A percentile compares a stretch with the other conserved stretches of the same genome.
These are phyloP conservation scores for Steinernema hermaphroditum DNA, from an alignment of 2,888 invertebrate species.

Conservation along the genomic window DNA sequence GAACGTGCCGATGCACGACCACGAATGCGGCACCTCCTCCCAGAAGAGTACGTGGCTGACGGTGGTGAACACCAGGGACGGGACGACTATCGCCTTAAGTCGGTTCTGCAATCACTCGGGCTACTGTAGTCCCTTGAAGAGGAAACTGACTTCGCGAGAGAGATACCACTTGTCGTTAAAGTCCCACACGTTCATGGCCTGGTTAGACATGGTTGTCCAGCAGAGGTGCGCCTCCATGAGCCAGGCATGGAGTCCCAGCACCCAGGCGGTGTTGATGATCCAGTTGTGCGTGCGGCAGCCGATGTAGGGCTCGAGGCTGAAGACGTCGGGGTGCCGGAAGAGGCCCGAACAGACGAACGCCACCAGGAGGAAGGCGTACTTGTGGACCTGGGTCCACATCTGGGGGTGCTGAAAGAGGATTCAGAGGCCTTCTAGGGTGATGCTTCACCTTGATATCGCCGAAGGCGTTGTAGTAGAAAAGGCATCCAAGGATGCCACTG, in stretches of 20 bases:
- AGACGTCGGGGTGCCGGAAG: background rate
- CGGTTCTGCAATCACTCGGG: background rate
- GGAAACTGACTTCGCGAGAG: background rate
- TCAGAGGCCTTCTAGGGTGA: slow-evolving; percentile 22
- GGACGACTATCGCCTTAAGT: background rate
- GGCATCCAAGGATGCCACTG: slow-evolving; percentile 46
- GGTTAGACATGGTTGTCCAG: slow-evolving; percentile 2
- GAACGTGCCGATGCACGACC: slow-evolving; percentile 12
- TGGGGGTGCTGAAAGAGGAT: background rate
- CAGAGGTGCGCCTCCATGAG: slow-evolving; percentile 1
- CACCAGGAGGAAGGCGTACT: background rate
- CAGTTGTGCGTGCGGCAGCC: slow-evolving; percentile 12
- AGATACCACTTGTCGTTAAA: background rate
- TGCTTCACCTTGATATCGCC: slow-evolving; percentile 42
- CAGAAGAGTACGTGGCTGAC: background rate
- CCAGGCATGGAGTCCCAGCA: background rate
- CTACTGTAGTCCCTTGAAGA: background rate
- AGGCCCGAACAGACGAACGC: background rate
- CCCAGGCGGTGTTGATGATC: background rate
- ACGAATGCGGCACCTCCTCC: background rate
- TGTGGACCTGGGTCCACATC: background rate
- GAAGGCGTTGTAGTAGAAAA: slow-evolving; percentile 49
- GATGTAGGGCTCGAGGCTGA: background rate
- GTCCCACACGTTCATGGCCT: background rate
- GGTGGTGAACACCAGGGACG: background rate